These are phyloP conservation scores for Eubucco bourcierii DNA, from an alignment of 2,113 vertebrate species.

Conservation along the genomic window DNA sequence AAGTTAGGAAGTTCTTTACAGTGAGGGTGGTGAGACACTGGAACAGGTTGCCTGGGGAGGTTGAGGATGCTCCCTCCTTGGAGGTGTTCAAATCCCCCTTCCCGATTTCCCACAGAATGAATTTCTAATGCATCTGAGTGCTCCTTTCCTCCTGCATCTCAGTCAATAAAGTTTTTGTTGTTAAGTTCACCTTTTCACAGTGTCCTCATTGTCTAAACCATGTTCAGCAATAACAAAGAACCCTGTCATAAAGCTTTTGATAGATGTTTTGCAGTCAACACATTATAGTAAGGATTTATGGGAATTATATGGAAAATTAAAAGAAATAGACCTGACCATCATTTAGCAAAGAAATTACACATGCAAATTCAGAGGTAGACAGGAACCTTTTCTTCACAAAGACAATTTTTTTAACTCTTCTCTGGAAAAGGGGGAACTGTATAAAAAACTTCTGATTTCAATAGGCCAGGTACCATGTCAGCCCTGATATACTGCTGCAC, in stretches of 20 bases:
- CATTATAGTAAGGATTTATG: conserved; percentile 65
- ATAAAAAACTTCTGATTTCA: conserved; percentile 79
- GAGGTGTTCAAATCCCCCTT: not conserved
- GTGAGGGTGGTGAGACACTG: too few species aligned
- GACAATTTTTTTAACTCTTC: conserved; percentile 69
- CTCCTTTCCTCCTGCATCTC: not conserved
- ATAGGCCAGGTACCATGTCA: conserved; percentile 79
- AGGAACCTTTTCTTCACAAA: conserved; percentile 61
- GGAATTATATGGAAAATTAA: conserved; percentile 30
- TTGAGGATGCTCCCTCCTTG: too few species aligned
- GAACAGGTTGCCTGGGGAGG: too few species aligned
- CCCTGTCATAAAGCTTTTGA: conserved; percentile 42
- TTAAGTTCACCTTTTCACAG: not conserved
- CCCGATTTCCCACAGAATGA: not conserved
- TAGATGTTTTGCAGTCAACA: conserved; percentile 54
- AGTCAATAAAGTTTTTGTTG: not conserved
- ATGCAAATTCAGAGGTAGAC: conserved; percentile 67
- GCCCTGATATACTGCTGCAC: conserved; percentile 77
- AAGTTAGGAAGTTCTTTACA: too few species aligned
- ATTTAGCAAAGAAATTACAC: conserved; percentile 67
- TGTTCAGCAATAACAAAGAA: conserved; percentile 36
- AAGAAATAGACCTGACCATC: conserved; percentile 9
- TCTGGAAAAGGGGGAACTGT: conserved; percentile 58
- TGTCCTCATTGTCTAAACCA: not conserved
- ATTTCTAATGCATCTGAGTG: not conserved